A percentile compares a stretch with the other conserved stretches of the same genome.
Conservation (phyloP, 1,140 invertebrate species). For the Drosophila mojavensis region DNA sequence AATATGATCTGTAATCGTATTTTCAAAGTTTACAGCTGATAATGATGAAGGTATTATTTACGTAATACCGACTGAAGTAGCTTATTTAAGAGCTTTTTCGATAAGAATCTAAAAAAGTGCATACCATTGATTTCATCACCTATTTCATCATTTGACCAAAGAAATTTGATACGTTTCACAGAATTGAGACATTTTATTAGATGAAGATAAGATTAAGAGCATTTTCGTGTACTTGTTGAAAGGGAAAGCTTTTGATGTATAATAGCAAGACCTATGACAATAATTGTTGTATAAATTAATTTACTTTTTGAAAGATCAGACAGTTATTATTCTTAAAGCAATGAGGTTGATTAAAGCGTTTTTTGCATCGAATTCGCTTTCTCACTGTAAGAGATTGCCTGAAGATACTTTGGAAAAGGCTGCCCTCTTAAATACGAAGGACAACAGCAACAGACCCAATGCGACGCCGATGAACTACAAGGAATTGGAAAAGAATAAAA, state of each 20-base stretch:
- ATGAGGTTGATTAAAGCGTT: background rate
- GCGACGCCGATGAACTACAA: background rate
- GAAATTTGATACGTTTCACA: background rate
- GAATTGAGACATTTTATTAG: background rate
- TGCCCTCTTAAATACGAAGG: background rate
- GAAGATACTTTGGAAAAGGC: background rate
- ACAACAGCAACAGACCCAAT: background rate
- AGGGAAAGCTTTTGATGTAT: background rate
- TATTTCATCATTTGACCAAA: conserved; percentile 12
- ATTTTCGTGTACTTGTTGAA: background rate
- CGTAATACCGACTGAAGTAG: background rate
- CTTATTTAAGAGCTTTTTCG: background rate
- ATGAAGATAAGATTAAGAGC: background rate
- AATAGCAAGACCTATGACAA: conserved; percentile 23
- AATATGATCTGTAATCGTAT: too few species aligned
- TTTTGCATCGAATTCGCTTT: background rate
- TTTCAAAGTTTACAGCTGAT: too few species aligned
- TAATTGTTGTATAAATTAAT: conserved; percentile 12
- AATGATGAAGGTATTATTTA: background rate
- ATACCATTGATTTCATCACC: background rate
- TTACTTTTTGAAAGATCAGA: background rate
- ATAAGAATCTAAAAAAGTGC: background rate
- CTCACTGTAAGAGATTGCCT: background rate
- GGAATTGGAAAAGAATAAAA: background rate
- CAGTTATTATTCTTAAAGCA: background rate